Evolutionary conservation across 2,888 invertebrate species (phyloP), one percentile per base, ranked within the genome.

Genomic region (Cremastinae sp.): DNA sequence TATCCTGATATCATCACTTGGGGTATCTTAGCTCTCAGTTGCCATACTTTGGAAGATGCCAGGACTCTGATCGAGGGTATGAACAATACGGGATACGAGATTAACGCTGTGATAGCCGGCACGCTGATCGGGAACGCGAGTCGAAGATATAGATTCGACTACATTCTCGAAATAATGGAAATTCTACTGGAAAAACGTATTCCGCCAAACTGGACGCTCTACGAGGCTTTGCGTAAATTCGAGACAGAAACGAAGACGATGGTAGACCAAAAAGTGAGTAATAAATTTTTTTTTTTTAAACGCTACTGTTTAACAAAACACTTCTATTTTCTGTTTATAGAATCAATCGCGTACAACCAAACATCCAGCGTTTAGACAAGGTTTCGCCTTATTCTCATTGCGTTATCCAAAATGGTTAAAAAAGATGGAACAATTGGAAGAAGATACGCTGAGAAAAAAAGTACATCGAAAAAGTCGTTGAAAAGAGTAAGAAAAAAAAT

Each of bases 21-120:
- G 91, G 97, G 97, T 47, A 94, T 95, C 0, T 89, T 98, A 74
- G 95, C 98, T 0, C 89, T 97, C 83, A 93, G 95, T 9, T 98
- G 98, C 88, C 90, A 89, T 74, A 93, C 91, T 3, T 91, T 92
- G 80, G 91, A 92, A 35, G 92, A 93, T 82, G 95, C 94, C 2
- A 88, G 91, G 58, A 90, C 93, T 80, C 91, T 98, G 7, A 85
- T 97, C 0, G 87, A 90, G 39, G 93, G 95, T 86, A 95, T 98
- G 94, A 91, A 93, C 68, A 91, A 91, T 55, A 91, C 93, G 75
- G 92, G 93, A 72, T 92, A 94, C 62, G 92, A 92, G 83, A 90
- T 94, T 47, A 97, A 96, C 86, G 90, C 92, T 62, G 92, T 94
- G 89, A 95, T 97, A 78, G 89, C 96, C 58, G 95, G 95, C 10